Evolutionary conservation across 2,797 vertebrate genomes (phyloP).

Genomic region (Dicrostonyx torquatus): DNA sequence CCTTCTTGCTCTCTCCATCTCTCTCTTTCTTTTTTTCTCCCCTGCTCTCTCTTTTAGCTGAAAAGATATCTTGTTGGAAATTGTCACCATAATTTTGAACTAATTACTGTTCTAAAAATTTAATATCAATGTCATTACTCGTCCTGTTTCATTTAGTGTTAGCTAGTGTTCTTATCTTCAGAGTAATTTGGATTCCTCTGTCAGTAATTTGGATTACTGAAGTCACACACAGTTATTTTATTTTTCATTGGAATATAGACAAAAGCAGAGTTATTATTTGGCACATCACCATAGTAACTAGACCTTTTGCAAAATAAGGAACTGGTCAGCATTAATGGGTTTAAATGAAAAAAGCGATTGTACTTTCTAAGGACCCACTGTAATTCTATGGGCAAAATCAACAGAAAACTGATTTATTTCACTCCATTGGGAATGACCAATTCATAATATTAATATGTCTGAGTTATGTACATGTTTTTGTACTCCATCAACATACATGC

Average conservation of each 20-base stretch:
- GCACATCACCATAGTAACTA: background rate
- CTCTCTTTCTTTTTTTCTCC: background rate
- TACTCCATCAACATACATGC: background rate
- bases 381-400: background rate
- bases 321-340: background rate
- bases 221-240: background rate
- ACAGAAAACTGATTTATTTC: background rate
- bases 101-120: background rate
- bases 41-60: background rate
- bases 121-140: background rate
- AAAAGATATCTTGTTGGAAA: background rate
- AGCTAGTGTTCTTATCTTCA: background rate
- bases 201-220: background rate
- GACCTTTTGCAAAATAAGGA: background rate
- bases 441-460: background rate
- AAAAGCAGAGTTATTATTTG: background rate
- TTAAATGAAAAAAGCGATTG: background rate
- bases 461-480: background rate
- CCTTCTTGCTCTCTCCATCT: too few relatives aligned
- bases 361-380: background rate
- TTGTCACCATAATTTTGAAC: background rate
- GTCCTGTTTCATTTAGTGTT: background rate
- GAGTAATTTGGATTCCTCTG: background rate
- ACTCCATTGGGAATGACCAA: background rate
- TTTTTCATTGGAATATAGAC: background rate